Percentiles rank a stretch among this genome's conserved stretches.
Conservation (phyloP, 1,140 invertebrate genomes). For the Dinoponera quadriceps region DNA sequence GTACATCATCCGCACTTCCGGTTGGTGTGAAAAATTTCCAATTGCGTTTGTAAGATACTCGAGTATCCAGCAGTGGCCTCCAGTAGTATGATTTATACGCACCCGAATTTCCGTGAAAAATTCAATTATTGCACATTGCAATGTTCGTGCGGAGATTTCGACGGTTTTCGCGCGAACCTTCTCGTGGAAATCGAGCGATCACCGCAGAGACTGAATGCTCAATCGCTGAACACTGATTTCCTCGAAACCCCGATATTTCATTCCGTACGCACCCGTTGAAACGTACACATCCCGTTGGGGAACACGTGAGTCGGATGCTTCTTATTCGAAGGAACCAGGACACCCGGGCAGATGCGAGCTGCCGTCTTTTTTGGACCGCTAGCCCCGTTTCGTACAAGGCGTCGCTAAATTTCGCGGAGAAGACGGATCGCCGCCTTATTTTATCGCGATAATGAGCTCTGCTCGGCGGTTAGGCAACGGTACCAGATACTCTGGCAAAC, state of each 20-base stretch:
- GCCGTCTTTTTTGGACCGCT: background rate
- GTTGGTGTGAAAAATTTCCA: too few species aligned
- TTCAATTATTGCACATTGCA: too few species aligned
- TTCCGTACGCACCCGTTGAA: background rate
- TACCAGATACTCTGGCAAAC: conserved; percentile 27
- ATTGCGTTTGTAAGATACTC: too few species aligned
- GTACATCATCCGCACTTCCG: too few species aligned
- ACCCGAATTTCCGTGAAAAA: too few species aligned
- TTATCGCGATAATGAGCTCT: conserved; percentile 45
- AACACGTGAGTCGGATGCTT: background rate
- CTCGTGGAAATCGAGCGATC: background rate
- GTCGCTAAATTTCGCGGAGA: conserved; percentile 29
- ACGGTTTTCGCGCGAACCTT: too few species aligned
- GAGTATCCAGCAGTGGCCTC: too few species aligned
- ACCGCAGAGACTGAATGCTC: background rate
- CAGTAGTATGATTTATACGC: too few species aligned
- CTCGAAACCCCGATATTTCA: background rate
- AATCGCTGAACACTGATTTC: background rate
- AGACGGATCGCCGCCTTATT: conserved; percentile 29
- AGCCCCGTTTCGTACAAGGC: background rate
- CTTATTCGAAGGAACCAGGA: background rate
- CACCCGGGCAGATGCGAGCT: background rate
- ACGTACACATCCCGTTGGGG: background rate
- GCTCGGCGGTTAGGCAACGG: conserved; percentile 32
- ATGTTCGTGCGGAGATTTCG: too few species aligned